Percentiles rank a stretch among this genome's conserved stretches.
phyloP scores from a whole-genome alignment of 1,140 invertebrate species.

The Drosophila novamexicana region DNA sequence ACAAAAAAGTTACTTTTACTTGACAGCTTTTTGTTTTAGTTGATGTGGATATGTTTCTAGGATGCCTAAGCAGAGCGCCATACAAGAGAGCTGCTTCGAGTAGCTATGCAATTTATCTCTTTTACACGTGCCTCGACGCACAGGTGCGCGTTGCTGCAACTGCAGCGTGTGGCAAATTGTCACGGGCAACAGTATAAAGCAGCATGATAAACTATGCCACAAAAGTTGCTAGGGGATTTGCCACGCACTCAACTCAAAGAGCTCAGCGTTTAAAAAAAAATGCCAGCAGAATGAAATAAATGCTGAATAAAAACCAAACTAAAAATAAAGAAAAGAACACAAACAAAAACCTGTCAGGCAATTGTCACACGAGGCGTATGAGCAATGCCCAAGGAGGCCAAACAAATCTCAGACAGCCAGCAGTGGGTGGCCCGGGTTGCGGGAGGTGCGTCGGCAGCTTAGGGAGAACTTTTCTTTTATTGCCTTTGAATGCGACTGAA shows the following conservation, averaged over 20 bases:
- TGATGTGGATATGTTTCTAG: constrained; percentile 13
- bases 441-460: too few species aligned
- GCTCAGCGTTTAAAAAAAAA: constrained; percentile 34
- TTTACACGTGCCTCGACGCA: constrained; percentile 35
- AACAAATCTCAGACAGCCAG: constrained; percentile 33
- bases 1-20: constrained; percentile 56
- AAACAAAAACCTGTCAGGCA: constrained; percentile 22
- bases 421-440: background rate
- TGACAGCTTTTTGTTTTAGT: constrained; percentile 33
- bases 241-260: constrained; percentile 13
- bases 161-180: constrained; percentile 43
- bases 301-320: constrained; percentile 26
- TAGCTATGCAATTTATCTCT: constrained; percentile 47
- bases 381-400: constrained; percentile 52
- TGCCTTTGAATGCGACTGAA: constrained; percentile 42
- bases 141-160: constrained; percentile 9
- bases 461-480: constrained; percentile 42
- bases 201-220: constrained; percentile 29
- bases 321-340: background rate
- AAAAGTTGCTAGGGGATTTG: constrained; percentile 8
- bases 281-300: constrained; percentile 47
- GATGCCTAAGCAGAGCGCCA: background rate
- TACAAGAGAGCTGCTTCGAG: constrained; percentile 18
- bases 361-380: constrained; percentile 72
- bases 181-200: constrained; percentile 9